Conservation (phyloP, 2,797 vertebrate species). For the Sparidentex hasta region DNA sequence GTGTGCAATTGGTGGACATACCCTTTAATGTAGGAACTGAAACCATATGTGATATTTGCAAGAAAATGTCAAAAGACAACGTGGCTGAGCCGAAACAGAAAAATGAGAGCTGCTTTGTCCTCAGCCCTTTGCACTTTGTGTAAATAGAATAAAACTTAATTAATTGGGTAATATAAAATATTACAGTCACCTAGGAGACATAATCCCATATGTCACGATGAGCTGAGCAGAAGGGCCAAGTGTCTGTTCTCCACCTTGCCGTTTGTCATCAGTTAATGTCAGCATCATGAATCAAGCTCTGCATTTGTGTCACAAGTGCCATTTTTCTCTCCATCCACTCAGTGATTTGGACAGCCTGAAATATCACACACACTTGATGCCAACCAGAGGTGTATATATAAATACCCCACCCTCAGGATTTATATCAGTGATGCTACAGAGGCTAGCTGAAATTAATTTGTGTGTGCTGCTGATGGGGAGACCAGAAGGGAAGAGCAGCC, state of each 20-base stretch:
- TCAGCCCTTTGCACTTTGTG: constrained; percentile 37
- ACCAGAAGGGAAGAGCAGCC: constrained; percentile 23
- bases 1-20: too few relatives aligned
- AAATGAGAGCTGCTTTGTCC: too few relatives aligned
- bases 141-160: constrained; percentile 37
- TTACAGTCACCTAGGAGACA: constrained; percentile 13
- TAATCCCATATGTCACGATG: neutral
- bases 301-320: constrained; percentile 45
- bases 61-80: constrained; percentile 8
- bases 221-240: constrained; percentile 19
- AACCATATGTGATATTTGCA: constrained; percentile 20
- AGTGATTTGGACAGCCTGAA: constrained; percentile 44
- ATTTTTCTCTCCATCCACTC: constrained; percentile 49
- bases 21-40: neutral
- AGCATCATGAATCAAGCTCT: constrained; percentile 49
- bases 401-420: constrained; percentile 47
- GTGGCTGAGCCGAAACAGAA: constrained; percentile 11
- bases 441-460: constrained; percentile 53
- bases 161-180: constrained; percentile 19
- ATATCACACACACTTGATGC: constrained; percentile 36
- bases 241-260: constrained; percentile 18
- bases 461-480: constrained; percentile 37
- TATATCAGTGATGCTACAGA: constrained; percentile 40
- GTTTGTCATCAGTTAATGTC: constrained; percentile 60
- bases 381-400: constrained; percentile 42